Base-by-base conservation (phyloP, 1,140 invertebrate genomes). In the Steinernema khuongi region DNA sequence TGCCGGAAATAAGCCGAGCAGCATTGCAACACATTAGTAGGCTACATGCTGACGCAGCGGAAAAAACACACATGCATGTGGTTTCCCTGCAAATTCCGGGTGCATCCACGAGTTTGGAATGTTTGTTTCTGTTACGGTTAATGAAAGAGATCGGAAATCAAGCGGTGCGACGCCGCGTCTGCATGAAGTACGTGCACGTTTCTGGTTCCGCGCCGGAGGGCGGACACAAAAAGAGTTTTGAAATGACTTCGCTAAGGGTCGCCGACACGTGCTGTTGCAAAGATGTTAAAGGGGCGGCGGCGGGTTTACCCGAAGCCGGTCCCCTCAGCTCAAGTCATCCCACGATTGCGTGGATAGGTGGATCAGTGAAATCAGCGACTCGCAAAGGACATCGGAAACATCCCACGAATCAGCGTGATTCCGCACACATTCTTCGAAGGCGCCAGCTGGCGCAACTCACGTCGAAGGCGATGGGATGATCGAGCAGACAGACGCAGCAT, bases 391-490 rank as follows among this genome's bases (percentile, higher is more conserved):
- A 41, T 41, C 36, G 36, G n/a, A n/a, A 41, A 41, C n/a, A 41
- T 41, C 36, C 7, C 36, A 41, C 7, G 36, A 41, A 11, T 41
- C 36, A 41, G 36, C 36, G 36, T 41, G 36, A 41, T 41, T 41
- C 36, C 36, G 36, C 7, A 41, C 36, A 41, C 36, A 60, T 60
- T 60, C 22, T 60, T 11, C 22, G 50, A 11, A 26, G 50, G 50
- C 50, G 50, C 19, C 50, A 60, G 11, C 26, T 4, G 11, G 22
- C 50, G 50, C 4, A 60, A 26, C 50, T 60, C 22, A 60, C 26
- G 50, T 60, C 11, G 50, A 26, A 60, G 50, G 11, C 19, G 50
- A 60, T 60, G 50, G 50, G 50, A 60, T 60, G 50, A 60, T 60
- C 50, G 50, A 26, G 22, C 50, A 26, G 22, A 60, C 50, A 60